Evolutionary conservation across 1,140 invertebrate genomes (phyloP).

Genomic region (Papilio xuthus): DNA sequence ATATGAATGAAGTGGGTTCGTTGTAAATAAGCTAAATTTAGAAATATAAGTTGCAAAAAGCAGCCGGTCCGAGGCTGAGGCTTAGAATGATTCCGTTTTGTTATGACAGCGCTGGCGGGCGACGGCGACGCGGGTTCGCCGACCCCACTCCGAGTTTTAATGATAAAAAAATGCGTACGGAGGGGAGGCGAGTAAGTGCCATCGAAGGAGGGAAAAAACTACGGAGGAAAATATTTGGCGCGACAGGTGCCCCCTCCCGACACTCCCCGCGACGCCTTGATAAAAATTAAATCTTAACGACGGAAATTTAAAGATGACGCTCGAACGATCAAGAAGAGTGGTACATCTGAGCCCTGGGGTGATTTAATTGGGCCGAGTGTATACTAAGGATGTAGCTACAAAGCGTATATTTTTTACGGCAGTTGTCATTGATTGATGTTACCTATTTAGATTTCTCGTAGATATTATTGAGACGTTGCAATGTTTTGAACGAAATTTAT

Average conservation of each 20-base stretch:
- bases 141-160: constrained; percentile 79
- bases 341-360: constrained; percentile 75
- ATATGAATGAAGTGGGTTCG: background rate
- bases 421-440: constrained; percentile 66
- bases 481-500: constrained; percentile 9
- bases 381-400: constrained; percentile 49
- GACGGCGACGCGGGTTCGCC: constrained; percentile 74
- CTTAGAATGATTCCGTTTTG: constrained; percentile 74
- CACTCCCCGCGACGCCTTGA: constrained; percentile 56
- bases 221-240: constrained; percentile 80
- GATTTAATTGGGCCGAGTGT: constrained; percentile 76
- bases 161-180: constrained; percentile 81
- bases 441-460: constrained; percentile 37
- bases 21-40: constrained; percentile 1
- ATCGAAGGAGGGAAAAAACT: constrained; percentile 80
- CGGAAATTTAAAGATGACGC: constrained; percentile 81
- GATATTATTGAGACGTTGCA: constrained; percentile 16
- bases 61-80: constrained; percentile 47
- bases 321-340: constrained; percentile 80
- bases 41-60: constrained; percentile 16
- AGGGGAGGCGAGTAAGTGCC: constrained; percentile 77
- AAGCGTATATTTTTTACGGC: constrained; percentile 49
- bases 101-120: constrained; percentile 77
- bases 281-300: constrained; percentile 82
- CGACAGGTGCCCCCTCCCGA: constrained; percentile 69